Conservation (phyloP, 2,113 vertebrate species). For the Shinisaurus crocodilurus region DNA sequence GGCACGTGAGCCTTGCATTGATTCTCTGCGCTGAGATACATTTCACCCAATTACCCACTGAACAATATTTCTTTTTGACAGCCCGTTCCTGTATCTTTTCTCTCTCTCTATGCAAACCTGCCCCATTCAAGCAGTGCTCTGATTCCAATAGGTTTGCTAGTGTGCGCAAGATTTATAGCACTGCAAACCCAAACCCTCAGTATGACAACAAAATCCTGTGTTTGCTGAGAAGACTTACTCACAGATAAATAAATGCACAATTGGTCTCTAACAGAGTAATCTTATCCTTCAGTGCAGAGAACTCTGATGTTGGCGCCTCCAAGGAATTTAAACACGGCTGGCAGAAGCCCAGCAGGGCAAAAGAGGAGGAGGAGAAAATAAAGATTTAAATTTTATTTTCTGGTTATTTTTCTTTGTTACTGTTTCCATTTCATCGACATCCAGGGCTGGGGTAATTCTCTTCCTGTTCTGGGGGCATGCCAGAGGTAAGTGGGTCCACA, state of each 20-base stretch:
- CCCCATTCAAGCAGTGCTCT: background rate
- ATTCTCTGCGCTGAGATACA: background rate
- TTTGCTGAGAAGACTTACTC: background rate
- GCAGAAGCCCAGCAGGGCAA: no score
- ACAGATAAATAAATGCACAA: constrained; percentile 1
- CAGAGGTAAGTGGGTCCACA: no score
- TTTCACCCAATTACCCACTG: constrained; percentile 2
- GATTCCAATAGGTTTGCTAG: background rate
- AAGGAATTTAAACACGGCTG: no score
- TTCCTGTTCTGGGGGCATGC: no score
- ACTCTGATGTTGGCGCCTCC: no score
- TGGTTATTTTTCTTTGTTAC: no score
- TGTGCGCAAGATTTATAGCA: background rate
- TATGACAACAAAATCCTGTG: background rate
- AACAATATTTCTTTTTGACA: constrained; percentile 5
- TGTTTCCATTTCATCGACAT: no score
- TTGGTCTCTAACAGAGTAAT: background rate
- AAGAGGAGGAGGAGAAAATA: no score
- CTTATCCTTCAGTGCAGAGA: background rate
- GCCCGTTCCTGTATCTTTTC: background rate
- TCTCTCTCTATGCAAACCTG: background rate
- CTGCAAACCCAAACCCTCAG: background rate
- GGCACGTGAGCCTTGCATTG: background rate
- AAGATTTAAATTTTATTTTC: no score
- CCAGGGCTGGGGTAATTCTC: no score